Base-by-base conservation (phyloP, 2,888 invertebrate species). In the Sinelater perroti region DNA sequence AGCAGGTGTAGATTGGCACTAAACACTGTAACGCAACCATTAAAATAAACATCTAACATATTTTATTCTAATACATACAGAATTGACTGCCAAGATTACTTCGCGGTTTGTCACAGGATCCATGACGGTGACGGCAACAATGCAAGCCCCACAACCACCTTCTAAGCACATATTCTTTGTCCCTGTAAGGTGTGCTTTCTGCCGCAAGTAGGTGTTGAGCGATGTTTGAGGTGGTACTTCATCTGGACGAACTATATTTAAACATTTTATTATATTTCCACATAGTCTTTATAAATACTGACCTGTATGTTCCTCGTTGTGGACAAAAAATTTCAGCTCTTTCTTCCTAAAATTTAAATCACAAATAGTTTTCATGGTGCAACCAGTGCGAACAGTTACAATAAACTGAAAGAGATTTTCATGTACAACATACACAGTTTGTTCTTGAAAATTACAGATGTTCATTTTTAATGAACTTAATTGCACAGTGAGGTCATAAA, bases 111-210 rank as follows among this genome's bases (percentile, higher is more conserved):
- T 83, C 5, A 68, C 72, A 0, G 82, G 79, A 62, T 84, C 79
- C 1, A 72, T 73, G n/a, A 72, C 77, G 0, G 79, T 70, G 0
- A 81, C 82, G 1, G 81, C 77, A 1, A 85, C 85, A 1, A 84
- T 78, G 68, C 89, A 90, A 0, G 83, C 83, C 0, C 90, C 89
- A 65, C 90, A 90, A 1, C 89, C 89, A 0, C 89, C 90, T 71
- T 89, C 89, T 24, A 82, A 81, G 65, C 89, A 89, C 87, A 88
- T 88, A 3, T 78, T 80, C 69, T 89, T 90, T 0, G 89, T 89
- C 1, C 89, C 89, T 1, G 82, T 83, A 0, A 89, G 75, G 52
- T 83, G 80, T 0, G 84, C 83, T 59, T 82, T 79, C 1, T 83
- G 82, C 2, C 89, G 78, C 40, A 89, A 82, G 67, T 82, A 89